Base-by-base conservation (phyloP, 2,113 vertebrate species). In the Podocnemis expansa region DNA sequence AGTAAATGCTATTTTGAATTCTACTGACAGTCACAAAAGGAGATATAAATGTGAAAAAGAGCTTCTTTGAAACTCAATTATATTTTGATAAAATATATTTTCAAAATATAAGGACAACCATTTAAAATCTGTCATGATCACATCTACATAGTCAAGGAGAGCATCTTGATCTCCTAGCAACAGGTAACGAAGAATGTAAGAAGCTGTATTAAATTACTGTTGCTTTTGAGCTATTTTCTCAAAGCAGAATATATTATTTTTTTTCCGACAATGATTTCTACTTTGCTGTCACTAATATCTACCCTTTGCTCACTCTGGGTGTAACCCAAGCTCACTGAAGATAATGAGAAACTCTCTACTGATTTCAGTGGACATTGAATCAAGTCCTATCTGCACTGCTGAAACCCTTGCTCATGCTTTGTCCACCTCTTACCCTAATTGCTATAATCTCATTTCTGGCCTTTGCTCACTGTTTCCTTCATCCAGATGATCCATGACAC, bases 11-110 rank as follows among this genome's bases (percentile, higher is more conserved):
- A 2, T 89, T 93, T 89, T 82, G 43, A 88, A 96, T 86, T 67
- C 87, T 90, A 80, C 49, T 91, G 88, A 34, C 84, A 94, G 49
- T 73, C 73, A 89, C 67, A 85, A 87, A 96, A 94, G 24, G 55
- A 95, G 89, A 93, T 55, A 55, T 85, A 60, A 96, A 91, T 60
- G 85, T 95, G 80, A n/a, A 47, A 81, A 79, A 96, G 89, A 95
- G 83, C 80, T 54, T 90, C 79, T 84, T 92, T 96, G 91, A 79
- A 88, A 95, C 14, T 85, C 58, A 90, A 41, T 89, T 91, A 27
- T 56, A 86, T 93, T 82, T 94, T 90, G 95, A 93, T 80, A 78
- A 94, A 97, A 84, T 93, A 41, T 79, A 3, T 70, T 27, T 95
- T 51, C 80, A 91, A 96, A 82, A 80, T 58, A 10, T 63, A 76